Conservation (phyloP, 2,113 vertebrate genomes). For the Tenebrosternarchus preto region DNA sequence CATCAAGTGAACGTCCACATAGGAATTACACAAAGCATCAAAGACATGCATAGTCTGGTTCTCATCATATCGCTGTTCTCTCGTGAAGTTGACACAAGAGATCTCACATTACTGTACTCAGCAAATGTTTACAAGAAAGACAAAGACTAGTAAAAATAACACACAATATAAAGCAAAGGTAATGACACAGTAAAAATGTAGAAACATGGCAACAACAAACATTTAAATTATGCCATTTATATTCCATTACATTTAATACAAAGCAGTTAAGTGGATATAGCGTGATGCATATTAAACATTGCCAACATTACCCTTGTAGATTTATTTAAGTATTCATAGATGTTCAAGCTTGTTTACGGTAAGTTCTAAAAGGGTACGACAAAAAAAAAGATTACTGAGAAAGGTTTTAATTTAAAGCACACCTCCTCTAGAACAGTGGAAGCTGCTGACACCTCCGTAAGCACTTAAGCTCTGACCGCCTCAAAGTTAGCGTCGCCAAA, state of each 20-base stretch:
- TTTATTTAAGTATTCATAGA: constrained; percentile 35
- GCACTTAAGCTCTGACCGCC: constrained; percentile 36
- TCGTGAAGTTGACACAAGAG: constrained; percentile 67
- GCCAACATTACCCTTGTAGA: constrained; percentile 60
- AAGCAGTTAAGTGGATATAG: constrained; percentile 65
- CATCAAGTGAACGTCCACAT: constrained; percentile 72
- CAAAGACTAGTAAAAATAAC: constrained; percentile 61
- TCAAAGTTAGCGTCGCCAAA: constrained; percentile 12
- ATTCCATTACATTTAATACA: constrained; percentile 70
- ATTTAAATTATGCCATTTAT: constrained; percentile 79
- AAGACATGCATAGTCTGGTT: constrained; percentile 83
- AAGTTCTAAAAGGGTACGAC: constrained; percentile 33
- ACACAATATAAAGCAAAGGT: constrained; percentile 58
- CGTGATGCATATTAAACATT: constrained; percentile 61
- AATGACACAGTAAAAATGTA: constrained; percentile 59
- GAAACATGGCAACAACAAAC: constrained; percentile 63
- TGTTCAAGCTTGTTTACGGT: constrained; percentile 47
- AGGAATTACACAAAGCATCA: constrained; percentile 82
- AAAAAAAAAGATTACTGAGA: constrained; percentile 10
- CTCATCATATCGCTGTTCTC: constrained; percentile 66
- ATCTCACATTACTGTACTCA: constrained; percentile 63
- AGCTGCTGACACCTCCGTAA: constrained; percentile 24
- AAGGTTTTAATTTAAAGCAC: constrained; percentile 51
- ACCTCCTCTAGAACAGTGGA: constrained; percentile 21
- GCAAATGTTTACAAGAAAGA: constrained; percentile 64